Evolutionary conservation across 2,888 invertebrate species (phyloP).

Genomic region (Pseudococcus longispinus): DNA sequence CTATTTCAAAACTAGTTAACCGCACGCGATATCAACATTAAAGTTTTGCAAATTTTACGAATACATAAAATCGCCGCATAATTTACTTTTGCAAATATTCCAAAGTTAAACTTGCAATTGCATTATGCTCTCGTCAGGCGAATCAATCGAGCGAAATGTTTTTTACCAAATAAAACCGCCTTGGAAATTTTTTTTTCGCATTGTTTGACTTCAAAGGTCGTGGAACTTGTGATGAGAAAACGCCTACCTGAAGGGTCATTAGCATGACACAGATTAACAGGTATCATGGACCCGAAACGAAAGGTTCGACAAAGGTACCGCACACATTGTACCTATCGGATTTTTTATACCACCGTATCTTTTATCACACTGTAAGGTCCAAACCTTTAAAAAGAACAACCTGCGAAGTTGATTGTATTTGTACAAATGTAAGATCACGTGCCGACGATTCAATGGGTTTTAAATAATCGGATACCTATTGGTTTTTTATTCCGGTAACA

Average conservation of each 20-base stretch:
- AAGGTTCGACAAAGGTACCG: background rate
- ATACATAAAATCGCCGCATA: background rate
- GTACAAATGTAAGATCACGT: background rate
- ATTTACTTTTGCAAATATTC: background rate
- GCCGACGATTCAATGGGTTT: background rate
- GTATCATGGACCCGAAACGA: background rate
- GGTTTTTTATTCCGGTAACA: background rate
- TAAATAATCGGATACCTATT: background rate
- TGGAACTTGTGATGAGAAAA: background rate
- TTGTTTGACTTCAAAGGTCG: background rate
- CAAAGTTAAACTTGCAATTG: background rate
- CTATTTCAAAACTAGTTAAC: background rate
- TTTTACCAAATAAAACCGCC: background rate
- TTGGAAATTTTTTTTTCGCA: background rate
- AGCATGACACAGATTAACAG: background rate
- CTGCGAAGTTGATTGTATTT: background rate
- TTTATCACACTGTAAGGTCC: background rate
- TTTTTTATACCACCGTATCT: background rate
- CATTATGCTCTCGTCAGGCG: background rate
- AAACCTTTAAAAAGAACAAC: constrained; percentile 13
- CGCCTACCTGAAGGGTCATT: constrained; percentile 16
- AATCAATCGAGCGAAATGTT: background rate
- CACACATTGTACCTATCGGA: background rate
- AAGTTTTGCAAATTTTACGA: background rate
- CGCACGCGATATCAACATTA: constrained; percentile 4